Conservation (phyloP, 2,888 invertebrate species). For the Ametastegia equiseti region DNA sequence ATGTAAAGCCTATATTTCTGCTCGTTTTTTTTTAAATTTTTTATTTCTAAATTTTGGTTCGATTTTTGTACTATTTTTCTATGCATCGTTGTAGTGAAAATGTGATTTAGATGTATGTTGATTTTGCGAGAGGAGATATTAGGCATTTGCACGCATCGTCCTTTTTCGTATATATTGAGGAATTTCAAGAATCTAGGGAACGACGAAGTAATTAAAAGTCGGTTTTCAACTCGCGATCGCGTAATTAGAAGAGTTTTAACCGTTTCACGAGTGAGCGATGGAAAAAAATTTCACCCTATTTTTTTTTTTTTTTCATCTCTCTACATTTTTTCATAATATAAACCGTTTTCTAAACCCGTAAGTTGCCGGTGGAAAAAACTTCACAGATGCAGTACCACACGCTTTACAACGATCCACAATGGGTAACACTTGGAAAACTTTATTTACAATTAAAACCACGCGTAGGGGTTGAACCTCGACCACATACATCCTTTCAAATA, state of each 20-base stretch:
- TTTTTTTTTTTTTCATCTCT: too few relatives aligned
- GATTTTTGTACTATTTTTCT: background rate
- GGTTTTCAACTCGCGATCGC: background rate
- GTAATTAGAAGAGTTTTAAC: constrained; percentile 43
- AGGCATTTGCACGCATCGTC: background rate
- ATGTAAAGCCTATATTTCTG: background rate
- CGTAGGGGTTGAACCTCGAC: too few relatives aligned
- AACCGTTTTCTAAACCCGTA: too few relatives aligned
- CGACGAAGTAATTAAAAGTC: constrained; percentile 32
- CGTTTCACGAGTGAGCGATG: constrained; percentile 4
- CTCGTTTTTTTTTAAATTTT: too few relatives aligned
- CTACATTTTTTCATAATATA: too few relatives aligned
- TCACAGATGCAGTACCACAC: too few relatives aligned
- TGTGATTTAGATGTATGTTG: background rate
- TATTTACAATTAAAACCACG: too few relatives aligned
- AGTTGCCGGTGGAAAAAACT: too few relatives aligned
- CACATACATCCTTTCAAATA: too few relatives aligned
- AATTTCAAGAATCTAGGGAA: constrained; percentile 30
- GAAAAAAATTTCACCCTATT: too few relatives aligned
- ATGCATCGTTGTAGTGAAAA: background rate
- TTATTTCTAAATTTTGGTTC: background rate
- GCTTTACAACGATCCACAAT: too few relatives aligned
- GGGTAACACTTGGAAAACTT: too few relatives aligned
- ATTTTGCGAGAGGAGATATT: background rate
- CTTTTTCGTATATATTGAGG: background rate